Conservation (phyloP, 2,888 invertebrate species). For the Sphaerophoria rueppellii region DNA sequence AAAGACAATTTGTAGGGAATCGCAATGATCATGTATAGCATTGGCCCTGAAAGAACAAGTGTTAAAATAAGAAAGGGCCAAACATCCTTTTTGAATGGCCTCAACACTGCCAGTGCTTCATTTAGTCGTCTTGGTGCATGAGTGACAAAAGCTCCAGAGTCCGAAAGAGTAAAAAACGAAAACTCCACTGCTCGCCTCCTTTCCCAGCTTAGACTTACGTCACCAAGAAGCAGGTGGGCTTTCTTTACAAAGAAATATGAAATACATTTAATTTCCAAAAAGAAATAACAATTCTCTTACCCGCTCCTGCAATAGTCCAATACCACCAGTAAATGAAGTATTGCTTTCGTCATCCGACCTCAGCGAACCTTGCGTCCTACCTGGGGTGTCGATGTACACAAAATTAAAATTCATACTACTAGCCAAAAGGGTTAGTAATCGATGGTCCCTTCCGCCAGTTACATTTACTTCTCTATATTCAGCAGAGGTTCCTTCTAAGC, state of each 20-base stretch:
- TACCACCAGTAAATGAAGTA: slow-evolving; percentile 87
- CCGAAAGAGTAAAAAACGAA: slow-evolving; percentile 89
- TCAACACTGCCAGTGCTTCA: slow-evolving; percentile 88
- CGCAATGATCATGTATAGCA: slow-evolving; percentile 87
- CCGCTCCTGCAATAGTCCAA: slow-evolving; percentile 87
- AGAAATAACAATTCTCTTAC: slow-evolving; percentile 79
- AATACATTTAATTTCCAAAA: slow-evolving; percentile 1
- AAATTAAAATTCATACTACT: slow-evolving; percentile 88
- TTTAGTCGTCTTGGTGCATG: slow-evolving; percentile 89
- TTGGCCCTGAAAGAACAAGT: slow-evolving; percentile 86
- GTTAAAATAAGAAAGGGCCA: slow-evolving; percentile 88
- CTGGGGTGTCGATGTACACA: slow-evolving; percentile 88
- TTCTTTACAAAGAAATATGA: slow-evolving; percentile 81
- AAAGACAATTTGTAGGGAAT: slow-evolving; percentile 82
- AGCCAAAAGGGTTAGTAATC: slow-evolving; percentile 85
- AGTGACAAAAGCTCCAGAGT: slow-evolving; percentile 90
- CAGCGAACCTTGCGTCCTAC: slow-evolving; percentile 87
- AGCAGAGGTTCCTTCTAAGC: slow-evolving; percentile 28
- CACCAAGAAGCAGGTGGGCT: slow-evolving; percentile 89
- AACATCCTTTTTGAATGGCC: slow-evolving; percentile 89
- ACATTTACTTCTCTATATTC: slow-evolving; percentile 81
- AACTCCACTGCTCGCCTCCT: slow-evolving; percentile 88
- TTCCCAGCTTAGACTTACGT: slow-evolving; percentile 89
- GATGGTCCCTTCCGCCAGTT: slow-evolving; percentile 88
- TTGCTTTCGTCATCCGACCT: slow-evolving; percentile 83